phyloP scores from a whole-genome alignment of 2,113 vertebrate genomes.

The Mormyrus iriodes region DNA sequence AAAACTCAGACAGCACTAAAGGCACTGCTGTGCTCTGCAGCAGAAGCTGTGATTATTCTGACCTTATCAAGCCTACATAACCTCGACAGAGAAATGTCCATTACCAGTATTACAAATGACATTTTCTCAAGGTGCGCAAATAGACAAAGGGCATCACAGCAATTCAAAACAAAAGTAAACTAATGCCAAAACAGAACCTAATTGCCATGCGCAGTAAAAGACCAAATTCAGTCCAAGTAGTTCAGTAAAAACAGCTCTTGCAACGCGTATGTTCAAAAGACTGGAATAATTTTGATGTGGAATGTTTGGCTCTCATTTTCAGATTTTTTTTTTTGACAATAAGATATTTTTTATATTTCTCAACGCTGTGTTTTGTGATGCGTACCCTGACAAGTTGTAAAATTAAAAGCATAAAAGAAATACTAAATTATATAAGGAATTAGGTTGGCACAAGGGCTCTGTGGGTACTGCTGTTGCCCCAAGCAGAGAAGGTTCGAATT shows the following conservation, averaged over 20 bases:
- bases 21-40: not conserved
- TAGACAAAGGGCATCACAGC: not conserved
- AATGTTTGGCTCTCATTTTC: not conserved
- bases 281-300: not conserved
- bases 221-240: not conserved
- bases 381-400: not conserved
- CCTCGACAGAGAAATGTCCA: not conserved
- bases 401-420: not conserved
- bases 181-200: not conserved
- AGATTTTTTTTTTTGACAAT: not conserved
- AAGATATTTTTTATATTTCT: not conserved
- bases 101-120: not conserved
- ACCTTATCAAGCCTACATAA: not conserved
- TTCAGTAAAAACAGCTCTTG: not conserved
- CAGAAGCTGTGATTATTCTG: conserved; percentile 2
- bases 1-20: not conserved
- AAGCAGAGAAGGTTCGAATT: not conserved
- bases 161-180: not conserved
- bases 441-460: not conserved
- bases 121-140: not conserved
- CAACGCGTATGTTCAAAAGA: not conserved
- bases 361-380: not conserved
- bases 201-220: not conserved
- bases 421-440: not conserved
- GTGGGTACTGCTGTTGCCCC: not conserved